Evolutionary conservation across 1,140 invertebrate genomes (phyloP).

Genomic region (Nylanderia fulva): DNA sequence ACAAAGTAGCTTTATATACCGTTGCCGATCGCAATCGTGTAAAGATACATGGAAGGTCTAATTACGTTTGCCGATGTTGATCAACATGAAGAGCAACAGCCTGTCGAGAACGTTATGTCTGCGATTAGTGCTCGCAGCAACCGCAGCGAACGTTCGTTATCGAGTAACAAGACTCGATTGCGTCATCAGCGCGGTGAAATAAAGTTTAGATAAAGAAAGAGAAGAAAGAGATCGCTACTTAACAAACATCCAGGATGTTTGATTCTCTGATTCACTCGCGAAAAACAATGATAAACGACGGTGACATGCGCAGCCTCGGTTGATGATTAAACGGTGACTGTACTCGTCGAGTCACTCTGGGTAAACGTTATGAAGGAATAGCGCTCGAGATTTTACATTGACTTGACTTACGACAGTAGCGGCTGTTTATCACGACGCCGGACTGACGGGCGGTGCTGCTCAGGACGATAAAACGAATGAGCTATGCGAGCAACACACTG

Average conservation of each 20-base stretch:
- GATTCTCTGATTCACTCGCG: conserved; percentile 9
- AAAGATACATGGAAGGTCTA: conserved; percentile 7
- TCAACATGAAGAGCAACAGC: conserved; percentile 4
- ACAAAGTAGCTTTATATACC: background rate
- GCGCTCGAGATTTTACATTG: conserved; percentile 72
- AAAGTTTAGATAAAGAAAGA: background rate
- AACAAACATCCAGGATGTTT: conserved; percentile 36
- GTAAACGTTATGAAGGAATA: conserved; percentile 68
- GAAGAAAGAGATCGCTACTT: background rate
- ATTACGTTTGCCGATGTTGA: conserved; percentile 38
- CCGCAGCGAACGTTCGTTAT: background rate
- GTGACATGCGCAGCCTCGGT: conserved; percentile 11
- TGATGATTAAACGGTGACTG: conserved; percentile 68
- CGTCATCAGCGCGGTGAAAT: background rate
- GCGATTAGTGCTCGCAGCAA: conserved; percentile 1
- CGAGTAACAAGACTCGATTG: conserved; percentile 11
- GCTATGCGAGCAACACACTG: conserved; percentile 73
- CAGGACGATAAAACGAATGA: conserved; percentile 76
- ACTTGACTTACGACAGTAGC: conserved; percentile 75
- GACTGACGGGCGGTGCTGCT: conserved; percentile 66
- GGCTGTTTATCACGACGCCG: conserved; percentile 75
- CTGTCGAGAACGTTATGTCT: background rate
- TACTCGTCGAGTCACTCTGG: conserved; percentile 68
- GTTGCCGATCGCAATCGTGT: conserved; percentile 24
- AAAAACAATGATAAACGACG: conserved; percentile 55